Conservation (phyloP, 2,888 invertebrate genomes). For the Spodoptera littoralis region DNA sequence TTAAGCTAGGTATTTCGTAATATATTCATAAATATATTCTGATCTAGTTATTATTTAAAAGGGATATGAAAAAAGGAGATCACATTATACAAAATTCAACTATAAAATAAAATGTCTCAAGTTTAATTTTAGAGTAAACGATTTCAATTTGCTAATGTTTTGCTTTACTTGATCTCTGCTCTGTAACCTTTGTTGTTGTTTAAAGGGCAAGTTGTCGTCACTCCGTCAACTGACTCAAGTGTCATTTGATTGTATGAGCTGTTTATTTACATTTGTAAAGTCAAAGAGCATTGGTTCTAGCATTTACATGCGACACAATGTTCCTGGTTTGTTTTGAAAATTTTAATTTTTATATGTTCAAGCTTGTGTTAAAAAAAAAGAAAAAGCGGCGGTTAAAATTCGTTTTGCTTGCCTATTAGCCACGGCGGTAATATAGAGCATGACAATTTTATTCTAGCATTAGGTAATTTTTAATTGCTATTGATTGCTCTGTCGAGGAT, state of each 20-base stretch:
- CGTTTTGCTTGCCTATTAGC: too few relatives aligned
- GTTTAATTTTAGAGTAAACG: not conserved
- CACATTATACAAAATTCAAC: too few relatives aligned
- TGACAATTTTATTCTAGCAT: too few relatives aligned
- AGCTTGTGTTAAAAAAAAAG: too few relatives aligned
- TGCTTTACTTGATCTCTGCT: conserved; percentile 31
- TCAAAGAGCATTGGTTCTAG: conserved; percentile 26
- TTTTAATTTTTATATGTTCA: conserved; percentile 1
- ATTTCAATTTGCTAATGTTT: conserved; percentile 10
- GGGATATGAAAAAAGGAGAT: too few relatives aligned
- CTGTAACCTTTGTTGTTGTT: conserved; percentile 24
- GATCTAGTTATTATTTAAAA: too few relatives aligned
- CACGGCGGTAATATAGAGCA: too few relatives aligned
- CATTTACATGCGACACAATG: conserved; percentile 25
- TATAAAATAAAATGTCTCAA: too few relatives aligned
- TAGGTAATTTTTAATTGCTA: too few relatives aligned
- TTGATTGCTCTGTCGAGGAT: not conserved
- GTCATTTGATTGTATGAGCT: conserved; percentile 47
- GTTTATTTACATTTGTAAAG: conserved; percentile 43
- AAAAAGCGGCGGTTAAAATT: too few relatives aligned
- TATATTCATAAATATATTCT: too few relatives aligned
- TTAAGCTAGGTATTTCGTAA: too few relatives aligned
- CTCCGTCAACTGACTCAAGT: conserved; percentile 27
- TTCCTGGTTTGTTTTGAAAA: conserved; percentile 27
- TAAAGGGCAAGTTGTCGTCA: conserved; percentile 45